Conservation (phyloP, 2,113 vertebrate species). For the Felis chaus region DNA sequence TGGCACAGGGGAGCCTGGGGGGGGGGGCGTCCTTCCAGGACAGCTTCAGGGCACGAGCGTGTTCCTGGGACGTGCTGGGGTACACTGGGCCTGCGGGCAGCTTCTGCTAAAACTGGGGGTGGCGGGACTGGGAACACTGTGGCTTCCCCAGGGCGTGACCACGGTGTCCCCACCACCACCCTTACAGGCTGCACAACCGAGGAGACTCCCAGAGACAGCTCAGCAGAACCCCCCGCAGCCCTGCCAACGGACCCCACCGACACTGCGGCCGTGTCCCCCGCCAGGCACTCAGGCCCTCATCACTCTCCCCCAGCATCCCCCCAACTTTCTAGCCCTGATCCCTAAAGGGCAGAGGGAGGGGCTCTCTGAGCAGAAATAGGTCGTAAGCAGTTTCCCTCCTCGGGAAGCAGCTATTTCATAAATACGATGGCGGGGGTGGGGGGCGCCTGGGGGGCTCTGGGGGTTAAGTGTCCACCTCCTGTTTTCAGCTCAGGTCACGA, state of each 20-base stretch:
- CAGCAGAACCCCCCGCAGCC: fast-evolving
- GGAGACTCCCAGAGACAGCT: not conserved
- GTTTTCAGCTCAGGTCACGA: too few species aligned
- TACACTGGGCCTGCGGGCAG: fast-evolving
- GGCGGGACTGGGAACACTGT: fast-evolving
- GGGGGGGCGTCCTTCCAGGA: not conserved
- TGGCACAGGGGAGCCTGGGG: too few species aligned
- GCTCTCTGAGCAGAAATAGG: not conserved
- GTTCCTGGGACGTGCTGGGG: fast-evolving
- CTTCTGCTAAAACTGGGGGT: too few species aligned
- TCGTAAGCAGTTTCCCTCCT: not conserved
- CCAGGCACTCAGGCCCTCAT: not conserved
- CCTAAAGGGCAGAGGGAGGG: not conserved
- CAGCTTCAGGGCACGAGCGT: fast-evolving
- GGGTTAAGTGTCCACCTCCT: too few species aligned
- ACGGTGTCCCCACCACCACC: fast-evolving
- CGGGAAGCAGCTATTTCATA: not conserved
- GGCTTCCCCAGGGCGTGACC: not conserved
- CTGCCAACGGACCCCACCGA: fast-evolving
- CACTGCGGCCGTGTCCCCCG: fast-evolving
- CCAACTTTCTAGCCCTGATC: not conserved
- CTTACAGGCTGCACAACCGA: not conserved
- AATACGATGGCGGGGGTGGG: too few species aligned
- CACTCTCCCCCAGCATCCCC: fast-evolving
- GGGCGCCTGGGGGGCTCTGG: too few species aligned